Evolutionary conservation across 2,797 vertebrate genomes (phyloP), one percentile per base, ranked within the genome.

Genomic region (Synaphobranchus kaupii): DNA sequence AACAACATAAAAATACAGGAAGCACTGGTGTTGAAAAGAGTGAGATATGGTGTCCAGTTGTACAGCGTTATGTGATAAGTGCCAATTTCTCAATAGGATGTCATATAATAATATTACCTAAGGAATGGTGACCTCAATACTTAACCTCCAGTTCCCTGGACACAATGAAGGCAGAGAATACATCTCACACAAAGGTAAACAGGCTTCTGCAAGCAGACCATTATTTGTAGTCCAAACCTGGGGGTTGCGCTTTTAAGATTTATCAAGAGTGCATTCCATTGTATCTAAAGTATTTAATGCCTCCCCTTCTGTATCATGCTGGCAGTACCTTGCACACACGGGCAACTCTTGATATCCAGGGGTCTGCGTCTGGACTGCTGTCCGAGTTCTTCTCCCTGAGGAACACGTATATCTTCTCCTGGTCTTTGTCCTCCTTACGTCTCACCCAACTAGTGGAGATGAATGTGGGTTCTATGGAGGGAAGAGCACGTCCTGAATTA

Each of bases 331-430:
- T 97, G 89, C 96, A 97, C 25, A 97, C 94, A 92, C 95, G 92
- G 83, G 95, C 95, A 58, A 97, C 93, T 85, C 93, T 93, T 0
- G 96, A 95, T 85, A 96, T 95, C 95, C 95, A 95, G 13, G 94
- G 96, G 20, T 97, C 95, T 0, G 95, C 95, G 2, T 96, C 96
- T 10, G 93, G 95, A 89, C 89, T 95, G 13, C 20, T 90, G 90
- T 96, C 95, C 0, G 93, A 92, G 90, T 97, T 96, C 90, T 95
- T 96, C 83, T 97, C 96, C 1, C 95, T 93, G 82, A 97, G 96
- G 73, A 96, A 95, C 0, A 96, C 28, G 31, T 96, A 97, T 3
- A 97, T 96, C 88, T 96, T 96, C 48, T 97, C 96, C n/a, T 96
- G 93, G 0, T 93, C 89, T 0, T 92, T 90, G 83, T 96, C 94